Base-by-base conservation (phyloP, 2,888 invertebrate genomes). In the Oscheius sp. region DNA sequence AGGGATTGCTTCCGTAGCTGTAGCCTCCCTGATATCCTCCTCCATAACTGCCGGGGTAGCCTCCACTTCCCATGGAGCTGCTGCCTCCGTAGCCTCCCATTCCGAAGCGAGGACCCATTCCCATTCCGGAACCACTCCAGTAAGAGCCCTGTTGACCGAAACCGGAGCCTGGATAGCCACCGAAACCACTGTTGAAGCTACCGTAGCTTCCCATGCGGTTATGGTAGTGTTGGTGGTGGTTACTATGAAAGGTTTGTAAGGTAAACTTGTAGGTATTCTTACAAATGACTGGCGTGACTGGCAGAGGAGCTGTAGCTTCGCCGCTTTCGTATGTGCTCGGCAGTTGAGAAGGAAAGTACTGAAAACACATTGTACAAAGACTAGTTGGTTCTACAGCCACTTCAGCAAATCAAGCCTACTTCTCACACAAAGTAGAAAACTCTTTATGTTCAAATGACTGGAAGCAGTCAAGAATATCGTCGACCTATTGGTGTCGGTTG, bases 281-380 rank as follows among this genome's bases (percentile, higher is more conserved):
- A 63, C 63, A 68, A 68, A n/a, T 68, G 68, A n/a, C 68, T 68
- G 42, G 53, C 37, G 13, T 68, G 68, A 13, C 68, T 68, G 55
- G 68, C 68, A 37, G n/a, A 21, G 3, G 68, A 68, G 33, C 55
- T 68, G 55, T 68, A 68, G 53, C 68, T 55, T 37, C 68, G 51
- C 29, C 35, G 21, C 55, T 55, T 55, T 35, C 68, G 53, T 10
- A 32, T 47, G 3, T n/a, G 58, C 3, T 35, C 33, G n/a, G 60
- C 11, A 33, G 5, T 33, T 10, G n/a, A 60, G 60, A 60, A 7
- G 1, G 33, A 35, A 2, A 33, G 35, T n/a, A 58, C 21, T 58
- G 33, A 58, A 58, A 29, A 29, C 11, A 33, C 11, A 58, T 21
- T 21, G 21, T 21, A 21, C 21, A 21, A 21, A 21, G 21, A 21